phyloP scores from a whole-genome alignment of 2,113 vertebrate genomes.

The Tragelaphus buxtoni region DNA sequence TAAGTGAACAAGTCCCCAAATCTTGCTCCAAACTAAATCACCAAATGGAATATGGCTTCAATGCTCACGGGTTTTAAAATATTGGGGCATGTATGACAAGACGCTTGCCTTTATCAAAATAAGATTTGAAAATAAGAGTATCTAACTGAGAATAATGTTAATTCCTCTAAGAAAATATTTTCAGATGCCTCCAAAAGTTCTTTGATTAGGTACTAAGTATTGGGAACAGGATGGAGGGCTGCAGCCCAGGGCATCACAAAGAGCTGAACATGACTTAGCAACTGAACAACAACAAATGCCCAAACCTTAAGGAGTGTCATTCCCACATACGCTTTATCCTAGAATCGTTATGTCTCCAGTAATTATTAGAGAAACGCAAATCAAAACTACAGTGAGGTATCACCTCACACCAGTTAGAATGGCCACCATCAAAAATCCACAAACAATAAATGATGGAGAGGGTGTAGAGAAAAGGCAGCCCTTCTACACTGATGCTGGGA shows the following conservation, averaged over 20 bases:
- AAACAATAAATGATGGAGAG: background rate
- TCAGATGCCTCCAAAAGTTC: background rate
- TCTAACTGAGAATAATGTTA: background rate
- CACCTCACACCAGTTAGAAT: background rate
- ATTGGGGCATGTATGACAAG: background rate
- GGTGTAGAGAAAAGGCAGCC: background rate
- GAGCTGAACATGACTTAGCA: fast-evolving
- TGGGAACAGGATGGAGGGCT: background rate
- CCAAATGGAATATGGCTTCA: background rate
- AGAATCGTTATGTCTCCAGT: background rate
- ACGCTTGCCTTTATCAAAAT: background rate
- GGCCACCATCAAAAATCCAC: no score
- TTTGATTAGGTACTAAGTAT: background rate
- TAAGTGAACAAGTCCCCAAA: background rate
- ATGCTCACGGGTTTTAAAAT: background rate
- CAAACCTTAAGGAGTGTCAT: background rate
- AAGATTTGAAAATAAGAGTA: background rate
- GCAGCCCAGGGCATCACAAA: background rate
- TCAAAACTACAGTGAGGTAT: background rate
- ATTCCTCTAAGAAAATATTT: background rate
- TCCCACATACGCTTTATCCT: background rate
- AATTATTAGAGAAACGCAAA: background rate
- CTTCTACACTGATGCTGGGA: background rate
- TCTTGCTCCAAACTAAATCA: background rate
- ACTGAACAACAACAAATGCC: background rate